Conservation (phyloP, 2,113 vertebrate species). For the Oreochromis spilurus region DNA sequence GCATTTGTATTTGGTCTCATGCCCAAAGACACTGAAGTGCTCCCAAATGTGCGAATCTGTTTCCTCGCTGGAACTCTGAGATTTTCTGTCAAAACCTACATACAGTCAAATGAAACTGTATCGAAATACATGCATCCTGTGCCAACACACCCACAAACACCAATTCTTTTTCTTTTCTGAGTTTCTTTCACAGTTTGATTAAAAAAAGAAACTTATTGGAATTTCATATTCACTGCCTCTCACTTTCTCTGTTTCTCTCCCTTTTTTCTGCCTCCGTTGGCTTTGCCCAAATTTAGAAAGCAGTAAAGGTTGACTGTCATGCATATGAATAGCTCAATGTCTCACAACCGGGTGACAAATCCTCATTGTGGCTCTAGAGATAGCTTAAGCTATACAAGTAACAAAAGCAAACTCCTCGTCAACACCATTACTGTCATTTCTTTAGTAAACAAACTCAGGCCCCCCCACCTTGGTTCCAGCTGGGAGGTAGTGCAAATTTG, state of each 20-base stretch:
- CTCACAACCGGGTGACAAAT: conserved; percentile 49
- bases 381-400: conserved; percentile 33
- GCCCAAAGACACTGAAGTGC: not conserved
- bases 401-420: conserved; percentile 21
- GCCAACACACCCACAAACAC: not conserved
- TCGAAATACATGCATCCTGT: not conserved
- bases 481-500: not conserved
- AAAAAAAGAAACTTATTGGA: conserved; percentile 44
- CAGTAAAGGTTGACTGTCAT: conserved; percentile 48
- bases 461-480: not conserved
- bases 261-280: not conserved
- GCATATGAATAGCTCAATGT: conserved; percentile 64
- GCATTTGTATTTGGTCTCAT: not conserved
- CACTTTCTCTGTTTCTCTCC: not conserved
- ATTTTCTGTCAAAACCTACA: not conserved
- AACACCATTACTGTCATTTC: conserved; percentile 23
- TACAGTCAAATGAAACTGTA: not conserved
- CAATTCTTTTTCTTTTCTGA: not conserved
- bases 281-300: conserved; percentile 59
- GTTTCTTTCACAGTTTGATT: conserved; percentile 27
- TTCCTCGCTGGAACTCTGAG: not conserved
- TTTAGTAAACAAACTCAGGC: not conserved
- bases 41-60: rapidly evolving
- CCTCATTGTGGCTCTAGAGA: conserved; percentile 42
- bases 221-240: conserved; percentile 45